A percentile compares a stretch with the other conserved stretches of the same genome.
phyloP scores from a whole-genome alignment of 2,113 vertebrate genomes.

The Addax nasomaculatus region DNA sequence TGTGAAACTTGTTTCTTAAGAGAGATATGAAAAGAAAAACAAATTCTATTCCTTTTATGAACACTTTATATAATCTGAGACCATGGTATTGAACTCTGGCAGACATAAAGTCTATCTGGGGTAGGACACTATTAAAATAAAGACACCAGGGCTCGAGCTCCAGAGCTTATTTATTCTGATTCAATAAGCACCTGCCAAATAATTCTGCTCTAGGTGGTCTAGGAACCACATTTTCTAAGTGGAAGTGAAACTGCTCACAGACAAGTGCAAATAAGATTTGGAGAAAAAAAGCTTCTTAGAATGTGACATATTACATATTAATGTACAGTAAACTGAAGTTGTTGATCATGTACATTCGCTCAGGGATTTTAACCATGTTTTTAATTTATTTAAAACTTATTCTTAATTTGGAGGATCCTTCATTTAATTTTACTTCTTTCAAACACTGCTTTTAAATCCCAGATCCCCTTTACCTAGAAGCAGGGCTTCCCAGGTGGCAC shows the following conservation, averaged over 20 bases:
- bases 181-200: background rate
- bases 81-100: background rate
- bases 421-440: background rate
- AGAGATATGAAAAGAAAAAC: background rate
- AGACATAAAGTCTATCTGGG: background rate
- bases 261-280: background rate
- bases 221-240: background rate
- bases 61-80: background rate
- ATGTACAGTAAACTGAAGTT: background rate
- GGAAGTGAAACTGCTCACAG: background rate
- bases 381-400: background rate
- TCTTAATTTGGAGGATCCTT: background rate
- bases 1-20: background rate
- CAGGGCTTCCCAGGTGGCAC: background rate
- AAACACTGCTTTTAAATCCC: background rate
- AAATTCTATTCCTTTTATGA: background rate
- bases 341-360: background rate
- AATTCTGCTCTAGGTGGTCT: background rate
- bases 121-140: background rate
- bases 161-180: background rate
- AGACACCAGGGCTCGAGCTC: rapidly evolving
- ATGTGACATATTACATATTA: background rate
- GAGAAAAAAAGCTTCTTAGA: background rate
- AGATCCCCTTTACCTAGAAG: background rate
- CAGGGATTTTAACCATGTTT: background rate